Base-by-base conservation (phyloP, 2,797 vertebrate genomes). In the Fistularia commersonii region DNA sequence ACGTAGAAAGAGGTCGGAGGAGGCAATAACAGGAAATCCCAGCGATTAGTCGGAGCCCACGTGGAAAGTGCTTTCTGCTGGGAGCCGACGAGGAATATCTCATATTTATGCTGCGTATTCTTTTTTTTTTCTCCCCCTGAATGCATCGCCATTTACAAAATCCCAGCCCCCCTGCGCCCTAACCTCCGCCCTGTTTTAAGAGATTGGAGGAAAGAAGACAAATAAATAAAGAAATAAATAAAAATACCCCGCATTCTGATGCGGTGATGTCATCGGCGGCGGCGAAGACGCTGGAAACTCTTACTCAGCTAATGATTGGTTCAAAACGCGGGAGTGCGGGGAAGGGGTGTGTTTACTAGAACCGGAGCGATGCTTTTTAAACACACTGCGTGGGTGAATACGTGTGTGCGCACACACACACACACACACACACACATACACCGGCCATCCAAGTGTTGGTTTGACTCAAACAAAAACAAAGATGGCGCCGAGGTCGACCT, bases 21-120 rank as follows among this genome's bases (percentile, higher is more conserved):
- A 66, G 57, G 55, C 59, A 82, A 87, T 84, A 85, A 76, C 82
- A 91, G 89, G 86, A 89, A 83, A 85, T 64, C 33, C 66, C 74
- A 83, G 71, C 23, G 70, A 85, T 86, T 85, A 79, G 81, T 83
- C 50, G 42, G 57, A 70, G 60, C 80, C 81, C 77, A 75, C 68
- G 76, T 76, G 74, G 69, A 77, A 75, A 70, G 70, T 63, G 33
- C 42, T 60, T 82, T 81, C 71, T 80, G 79, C 77, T 81, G 74
- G 87, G 54, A 64, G 63, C 71, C 66, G n/a, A n/a, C n/a, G n/a
- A n/a, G n/a, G n/a, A n/a, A n/a, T n/a, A n/a, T n/a, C n/a, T n/a
- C n/a, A n/a, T n/a, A n/a, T n/a, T n/a, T n/a, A n/a, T n/a, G n/a
- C n/a, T n/a, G n/a, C n/a, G n/a, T n/a, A n/a, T n/a, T n/a, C n/a